Evolutionary conservation across 2,888 invertebrate genomes (phyloP).

Genomic region (Tholera decimalis): DNA sequence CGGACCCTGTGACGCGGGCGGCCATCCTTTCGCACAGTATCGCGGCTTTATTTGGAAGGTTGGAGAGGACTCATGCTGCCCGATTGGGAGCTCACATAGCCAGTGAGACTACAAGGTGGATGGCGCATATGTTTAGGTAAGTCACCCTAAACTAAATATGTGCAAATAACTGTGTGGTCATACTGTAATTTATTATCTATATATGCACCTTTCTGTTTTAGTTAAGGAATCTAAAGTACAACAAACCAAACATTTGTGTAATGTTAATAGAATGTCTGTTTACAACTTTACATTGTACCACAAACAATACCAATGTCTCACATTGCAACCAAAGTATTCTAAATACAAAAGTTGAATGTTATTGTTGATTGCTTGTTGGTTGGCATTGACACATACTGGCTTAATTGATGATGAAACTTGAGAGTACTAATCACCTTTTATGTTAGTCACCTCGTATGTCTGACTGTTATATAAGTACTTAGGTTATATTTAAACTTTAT

Average conservation of each 20-base stretch:
- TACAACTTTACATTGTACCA: conserved; percentile 24
- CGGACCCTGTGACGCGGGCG: conserved; percentile 91
- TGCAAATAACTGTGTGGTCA: not conserved
- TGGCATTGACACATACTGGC: conserved; percentile 12
- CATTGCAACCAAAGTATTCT: conserved; percentile 6
- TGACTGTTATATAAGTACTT: not conserved
- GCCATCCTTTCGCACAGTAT: conserved; percentile 97
- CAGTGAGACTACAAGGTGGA: conserved; percentile 97
- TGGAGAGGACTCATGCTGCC: conserved; percentile 95
- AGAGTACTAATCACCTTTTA: conserved; percentile 2
- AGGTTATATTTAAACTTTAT: no score
- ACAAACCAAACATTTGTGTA: conserved; percentile 33
- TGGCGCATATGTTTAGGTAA: conserved; percentile 96
- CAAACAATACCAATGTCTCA: conserved; percentile 8
- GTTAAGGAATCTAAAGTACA: conserved; percentile 29
- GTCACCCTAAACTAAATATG: conserved; percentile 37
- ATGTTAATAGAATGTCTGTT: conserved; percentile 21
- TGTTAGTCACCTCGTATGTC: not conserved
- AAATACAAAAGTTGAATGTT: conserved; percentile 15
- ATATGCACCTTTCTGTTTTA: not conserved
- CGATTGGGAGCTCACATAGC: conserved; percentile 95
- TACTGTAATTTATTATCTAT: not conserved
- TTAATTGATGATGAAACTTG: conserved; percentile 32
- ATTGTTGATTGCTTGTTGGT: not conserved
- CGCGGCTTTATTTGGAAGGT: conserved; percentile 96